Evolutionary conservation across 2,113 vertebrate species (phyloP).

Genomic region (Mirza zaza): DNA sequence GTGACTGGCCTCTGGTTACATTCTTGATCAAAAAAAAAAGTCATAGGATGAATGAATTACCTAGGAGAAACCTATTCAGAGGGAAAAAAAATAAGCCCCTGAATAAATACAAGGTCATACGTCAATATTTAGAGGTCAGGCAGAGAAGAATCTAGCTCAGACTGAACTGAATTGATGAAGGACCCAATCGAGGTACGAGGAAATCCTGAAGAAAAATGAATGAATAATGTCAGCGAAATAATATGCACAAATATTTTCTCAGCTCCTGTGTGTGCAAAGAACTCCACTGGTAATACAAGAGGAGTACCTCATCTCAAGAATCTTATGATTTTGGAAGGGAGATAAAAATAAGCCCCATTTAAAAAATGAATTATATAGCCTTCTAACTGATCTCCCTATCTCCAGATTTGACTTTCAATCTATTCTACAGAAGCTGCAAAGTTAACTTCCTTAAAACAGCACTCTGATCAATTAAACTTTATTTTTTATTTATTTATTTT

Average conservation of each 20-base stretch:
- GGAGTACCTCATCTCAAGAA: background rate
- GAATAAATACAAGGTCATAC: constrained; percentile 18
- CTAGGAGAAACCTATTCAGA: background rate
- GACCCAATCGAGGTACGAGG: background rate
- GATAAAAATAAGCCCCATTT: constrained; percentile 23
- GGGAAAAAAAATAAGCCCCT: background rate
- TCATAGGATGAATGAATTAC: background rate
- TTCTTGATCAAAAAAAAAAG: background rate
- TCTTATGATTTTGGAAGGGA: constrained; percentile 29
- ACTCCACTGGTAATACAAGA: background rate
- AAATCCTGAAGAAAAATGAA: constrained; percentile 41
- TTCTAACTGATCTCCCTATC: background rate
- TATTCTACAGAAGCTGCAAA: background rate
- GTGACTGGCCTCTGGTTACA: too few relatives aligned
- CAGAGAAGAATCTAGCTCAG: background rate
- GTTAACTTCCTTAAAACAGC: constrained; percentile 20
- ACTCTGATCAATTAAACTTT: constrained; percentile 26
- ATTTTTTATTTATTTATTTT: too few relatives aligned
- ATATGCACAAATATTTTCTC: constrained; percentile 53
- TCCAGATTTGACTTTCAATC: background rate
- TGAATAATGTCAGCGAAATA: constrained; percentile 36
- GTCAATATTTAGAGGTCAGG: constrained; percentile 40
- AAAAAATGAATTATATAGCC: background rate
- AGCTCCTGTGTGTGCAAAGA: constrained; percentile 2
- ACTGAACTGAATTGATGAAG: constrained; percentile 27